Evolutionary conservation across 2,888 invertebrate species (phyloP).

Genomic region (Belgica antarctica): DNA sequence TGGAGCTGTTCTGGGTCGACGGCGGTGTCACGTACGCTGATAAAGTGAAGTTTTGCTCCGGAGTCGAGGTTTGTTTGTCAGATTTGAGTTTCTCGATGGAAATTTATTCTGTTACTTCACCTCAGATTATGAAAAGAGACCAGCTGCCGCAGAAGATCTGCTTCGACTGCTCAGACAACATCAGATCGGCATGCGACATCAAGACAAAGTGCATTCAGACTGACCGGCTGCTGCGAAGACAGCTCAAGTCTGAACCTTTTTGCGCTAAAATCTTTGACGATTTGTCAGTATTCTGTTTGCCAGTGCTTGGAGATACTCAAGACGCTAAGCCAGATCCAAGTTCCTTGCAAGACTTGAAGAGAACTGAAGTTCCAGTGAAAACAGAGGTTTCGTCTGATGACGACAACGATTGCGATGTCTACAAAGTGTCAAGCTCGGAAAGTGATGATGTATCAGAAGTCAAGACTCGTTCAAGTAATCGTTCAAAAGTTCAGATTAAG

Average conservation of each 20-base stretch:
- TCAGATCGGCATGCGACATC: background rate
- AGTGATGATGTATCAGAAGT: no score
- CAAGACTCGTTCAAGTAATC: background rate
- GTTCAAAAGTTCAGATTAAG: no score
- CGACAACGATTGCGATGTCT: background rate
- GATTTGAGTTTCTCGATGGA: background rate
- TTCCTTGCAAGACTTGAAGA: no score
- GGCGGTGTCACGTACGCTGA: background rate
- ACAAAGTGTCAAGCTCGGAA: background rate
- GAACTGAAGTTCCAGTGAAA: background rate
- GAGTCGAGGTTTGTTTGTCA: background rate
- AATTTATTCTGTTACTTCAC: background rate
- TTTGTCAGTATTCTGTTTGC: no score
- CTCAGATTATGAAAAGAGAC: background rate
- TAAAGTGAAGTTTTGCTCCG: background rate
- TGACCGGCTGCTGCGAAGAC: background rate
- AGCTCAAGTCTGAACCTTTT: background rate
- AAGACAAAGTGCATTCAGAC: slow-evolving; percentile 2
- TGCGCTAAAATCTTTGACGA: background rate
- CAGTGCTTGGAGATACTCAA: no score
- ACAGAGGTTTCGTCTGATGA: background rate
- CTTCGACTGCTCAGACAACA: background rate
- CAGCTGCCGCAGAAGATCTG: slow-evolving; percentile 6
- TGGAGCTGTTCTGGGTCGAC: background rate
- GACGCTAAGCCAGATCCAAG: no score